A percentile compares a stretch with the other conserved stretches of the same genome.
Conservation (phyloP, 2,888 invertebrate species). For the Zygothrica quintamaculata region DNA sequence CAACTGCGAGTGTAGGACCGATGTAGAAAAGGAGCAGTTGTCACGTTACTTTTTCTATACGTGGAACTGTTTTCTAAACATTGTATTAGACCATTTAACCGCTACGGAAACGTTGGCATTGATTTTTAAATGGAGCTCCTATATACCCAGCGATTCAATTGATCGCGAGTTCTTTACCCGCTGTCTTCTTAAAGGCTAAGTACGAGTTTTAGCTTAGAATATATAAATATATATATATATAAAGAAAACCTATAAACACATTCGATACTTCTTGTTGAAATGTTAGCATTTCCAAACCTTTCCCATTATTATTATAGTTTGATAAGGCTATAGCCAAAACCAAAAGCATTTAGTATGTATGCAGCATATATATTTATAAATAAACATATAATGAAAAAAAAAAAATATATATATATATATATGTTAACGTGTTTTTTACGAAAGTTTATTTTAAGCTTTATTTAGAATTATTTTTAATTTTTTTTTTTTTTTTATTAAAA, state of each 20-base stretch:
- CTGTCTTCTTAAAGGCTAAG: constrained; percentile 82
- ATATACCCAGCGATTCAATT: constrained; percentile 84
- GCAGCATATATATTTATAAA: constrained; percentile 36
- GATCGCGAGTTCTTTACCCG: constrained; percentile 83
- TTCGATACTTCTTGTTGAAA: constrained; percentile 34
- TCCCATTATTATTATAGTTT: constrained; percentile 51
- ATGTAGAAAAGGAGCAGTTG: constrained; percentile 79
- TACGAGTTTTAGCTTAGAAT: constrained; percentile 14
- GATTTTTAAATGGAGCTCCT: constrained; percentile 83
- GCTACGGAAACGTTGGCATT: constrained; percentile 80
- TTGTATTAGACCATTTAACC: constrained; percentile 82
- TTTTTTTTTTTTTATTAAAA: too few species aligned
- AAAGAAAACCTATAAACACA: constrained; percentile 14
- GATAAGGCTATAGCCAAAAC: constrained; percentile 65
- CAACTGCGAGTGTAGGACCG: constrained; percentile 82
- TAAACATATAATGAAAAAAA: constrained; percentile 10
- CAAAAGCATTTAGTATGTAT: constrained; percentile 74
- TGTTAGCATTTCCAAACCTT: constrained; percentile 28
- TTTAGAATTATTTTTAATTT: too few species aligned
- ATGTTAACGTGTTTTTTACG: too few species aligned
- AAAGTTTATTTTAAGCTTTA: too few species aligned
- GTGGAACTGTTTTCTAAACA: constrained; percentile 84
- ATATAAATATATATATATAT: constrained; percentile 16
- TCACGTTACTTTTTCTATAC: constrained; percentile 83
- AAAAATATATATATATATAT: constrained; percentile 26